Evolutionary conservation across 2,113 vertebrate genomes (phyloP).

Genomic region (Chaetura pelagica): DNA sequence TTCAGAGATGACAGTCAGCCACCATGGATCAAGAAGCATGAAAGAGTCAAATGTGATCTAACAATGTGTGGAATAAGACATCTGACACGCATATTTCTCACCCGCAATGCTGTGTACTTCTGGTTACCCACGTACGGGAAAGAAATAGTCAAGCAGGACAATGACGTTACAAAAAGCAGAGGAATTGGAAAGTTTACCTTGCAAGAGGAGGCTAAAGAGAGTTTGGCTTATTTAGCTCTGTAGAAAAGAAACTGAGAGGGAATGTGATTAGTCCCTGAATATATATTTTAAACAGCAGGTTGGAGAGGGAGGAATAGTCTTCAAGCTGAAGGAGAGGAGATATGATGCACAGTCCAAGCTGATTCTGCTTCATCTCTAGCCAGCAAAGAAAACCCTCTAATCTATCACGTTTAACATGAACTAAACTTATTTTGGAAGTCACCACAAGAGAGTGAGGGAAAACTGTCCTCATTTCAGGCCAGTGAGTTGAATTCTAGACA

Average conservation of each 20-base stretch:
- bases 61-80: not conserved
- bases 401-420: not conserved
- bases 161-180: not conserved
- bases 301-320: not conserved
- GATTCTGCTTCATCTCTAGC: not conserved
- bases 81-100: not conserved
- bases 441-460: not conserved
- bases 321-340: not conserved
- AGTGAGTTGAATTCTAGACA: not conserved
- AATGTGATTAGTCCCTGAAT: not conserved
- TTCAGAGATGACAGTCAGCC: not conserved
- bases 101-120: not conserved
- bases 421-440: not conserved
- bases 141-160: not conserved
- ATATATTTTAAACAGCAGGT: not conserved
- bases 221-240: not conserved
- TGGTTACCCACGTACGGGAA: not conserved
- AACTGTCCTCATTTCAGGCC: not conserved
- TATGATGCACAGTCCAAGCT: not conserved
- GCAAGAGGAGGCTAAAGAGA: not conserved
- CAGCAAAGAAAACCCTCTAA: not conserved
- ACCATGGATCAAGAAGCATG: not conserved
- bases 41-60: not conserved
- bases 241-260: not conserved
- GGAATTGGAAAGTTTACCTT: not conserved